A percentile compares a stretch with the other conserved stretches of the same genome.
phyloP scores from a whole-genome alignment of 2,797 vertebrate genomes.

The Danionella dracula region DNA sequence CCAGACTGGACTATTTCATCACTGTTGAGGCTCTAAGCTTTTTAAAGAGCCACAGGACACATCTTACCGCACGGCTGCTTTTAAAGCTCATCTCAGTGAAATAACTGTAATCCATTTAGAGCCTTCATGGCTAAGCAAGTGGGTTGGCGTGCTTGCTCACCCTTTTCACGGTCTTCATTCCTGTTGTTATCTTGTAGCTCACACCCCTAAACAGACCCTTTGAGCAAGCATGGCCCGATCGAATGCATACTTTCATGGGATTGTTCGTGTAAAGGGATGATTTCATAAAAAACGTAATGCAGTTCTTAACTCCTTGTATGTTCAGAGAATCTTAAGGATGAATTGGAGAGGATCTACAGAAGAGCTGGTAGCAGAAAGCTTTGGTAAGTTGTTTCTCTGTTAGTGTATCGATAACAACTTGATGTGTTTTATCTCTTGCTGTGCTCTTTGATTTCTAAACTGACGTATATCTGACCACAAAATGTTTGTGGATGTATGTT shows the following conservation, averaged over 20 bases:
- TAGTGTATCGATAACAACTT: too few species aligned
- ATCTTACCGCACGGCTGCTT: conserved; percentile 2
- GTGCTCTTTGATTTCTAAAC: conserved; percentile 29
- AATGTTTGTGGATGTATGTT: conserved; percentile 7
- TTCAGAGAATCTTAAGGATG: conserved; percentile 80
- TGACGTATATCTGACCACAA: conserved; percentile 35
- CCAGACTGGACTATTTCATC: background rate
- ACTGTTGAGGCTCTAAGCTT: background rate
- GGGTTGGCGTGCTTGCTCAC: conserved; percentile 1
- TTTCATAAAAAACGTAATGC: too few species aligned
- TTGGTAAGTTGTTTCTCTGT: conserved; percentile 78
- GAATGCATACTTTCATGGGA: conserved; percentile 2
- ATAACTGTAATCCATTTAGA: conserved; percentile 32
- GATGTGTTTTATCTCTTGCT: background rate
- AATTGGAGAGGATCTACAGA: conserved; percentile 92
- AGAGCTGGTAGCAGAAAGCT: conserved; percentile 92
- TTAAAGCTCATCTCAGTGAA: conserved; percentile 26
- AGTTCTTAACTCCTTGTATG: conserved; percentile 12
- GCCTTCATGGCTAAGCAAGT: conserved; percentile 14
- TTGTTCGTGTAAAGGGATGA: background rate
- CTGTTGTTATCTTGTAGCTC: background rate
- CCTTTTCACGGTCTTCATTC: conserved; percentile 1
- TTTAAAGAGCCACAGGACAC: conserved; percentile 11
- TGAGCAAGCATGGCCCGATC: background rate
- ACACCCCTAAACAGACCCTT: background rate